phyloP scores from a whole-genome alignment of 2,888 invertebrate genomes.

The Caenorhabditis japonica region DNA sequence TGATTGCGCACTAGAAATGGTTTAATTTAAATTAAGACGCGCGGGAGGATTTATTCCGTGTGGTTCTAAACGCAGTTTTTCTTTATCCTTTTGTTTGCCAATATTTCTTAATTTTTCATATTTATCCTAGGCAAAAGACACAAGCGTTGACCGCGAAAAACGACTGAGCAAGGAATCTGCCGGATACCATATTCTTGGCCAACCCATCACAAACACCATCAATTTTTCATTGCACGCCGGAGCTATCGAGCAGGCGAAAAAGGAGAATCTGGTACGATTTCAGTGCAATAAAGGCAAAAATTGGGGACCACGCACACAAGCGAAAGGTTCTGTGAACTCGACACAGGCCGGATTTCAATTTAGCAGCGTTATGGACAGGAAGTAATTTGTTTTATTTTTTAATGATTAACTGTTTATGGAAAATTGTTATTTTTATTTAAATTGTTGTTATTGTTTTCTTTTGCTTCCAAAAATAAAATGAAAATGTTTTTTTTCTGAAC shows the following conservation, averaged over 20 bases:
- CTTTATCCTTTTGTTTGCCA: too few species aligned
- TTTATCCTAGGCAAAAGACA: slow-evolving; percentile 60
- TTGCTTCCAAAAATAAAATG: too few species aligned
- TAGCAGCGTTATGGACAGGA: slow-evolving; percentile 5
- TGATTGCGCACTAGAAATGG: too few species aligned
- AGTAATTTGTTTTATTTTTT: too few species aligned
- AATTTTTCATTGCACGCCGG: slow-evolving; percentile 70
- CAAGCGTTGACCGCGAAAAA: slow-evolving; percentile 51
- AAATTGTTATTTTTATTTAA: too few species aligned
- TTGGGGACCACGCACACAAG: slow-evolving; percentile 76
- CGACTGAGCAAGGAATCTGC: slow-evolving; percentile 48
- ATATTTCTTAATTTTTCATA: slow-evolving; percentile 1
- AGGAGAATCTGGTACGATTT: slow-evolving; percentile 72
- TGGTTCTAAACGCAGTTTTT: too few species aligned
- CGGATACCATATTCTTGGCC: slow-evolving; percentile 52
- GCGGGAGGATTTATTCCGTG: too few species aligned
- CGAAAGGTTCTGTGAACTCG: slow-evolving; percentile 76
- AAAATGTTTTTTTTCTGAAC: too few species aligned
- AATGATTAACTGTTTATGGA: too few species aligned
- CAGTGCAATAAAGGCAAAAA: slow-evolving; percentile 77
- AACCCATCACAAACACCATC: slow-evolving; percentile 60
- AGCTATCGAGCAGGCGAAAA: slow-evolving; percentile 65
- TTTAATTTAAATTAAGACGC: too few species aligned
- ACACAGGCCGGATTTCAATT: slow-evolving; percentile 68
- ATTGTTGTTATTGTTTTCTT: too few species aligned